Evolutionary conservation across 2,797 vertebrate species (phyloP).

Genomic region (Poeciliopsis gracilis): DNA sequence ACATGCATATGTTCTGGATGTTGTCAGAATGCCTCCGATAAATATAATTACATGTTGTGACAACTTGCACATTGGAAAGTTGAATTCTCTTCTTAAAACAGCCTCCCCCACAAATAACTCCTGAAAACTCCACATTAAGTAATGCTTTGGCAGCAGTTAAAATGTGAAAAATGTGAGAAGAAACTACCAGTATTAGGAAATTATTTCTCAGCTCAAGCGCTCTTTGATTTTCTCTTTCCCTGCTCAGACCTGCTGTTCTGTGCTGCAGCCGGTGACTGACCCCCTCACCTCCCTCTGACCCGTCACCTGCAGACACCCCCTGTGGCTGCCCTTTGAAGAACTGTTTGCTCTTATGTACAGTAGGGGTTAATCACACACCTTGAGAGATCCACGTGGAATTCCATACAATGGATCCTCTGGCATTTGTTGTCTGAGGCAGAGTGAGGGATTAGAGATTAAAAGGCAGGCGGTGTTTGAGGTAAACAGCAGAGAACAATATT

Average conservation of each 20-base stretch:
- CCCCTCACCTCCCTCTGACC: constrained; percentile 74
- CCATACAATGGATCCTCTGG: constrained; percentile 76
- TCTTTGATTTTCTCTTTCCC: constrained; percentile 21
- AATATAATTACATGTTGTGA: neutral
- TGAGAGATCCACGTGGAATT: constrained; percentile 58
- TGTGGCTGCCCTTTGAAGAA: constrained; percentile 69
- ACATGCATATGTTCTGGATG: neutral
- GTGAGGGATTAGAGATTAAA: constrained; percentile 83
- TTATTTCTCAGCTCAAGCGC: neutral
- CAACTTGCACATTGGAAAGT: neutral
- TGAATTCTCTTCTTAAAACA: neutral
- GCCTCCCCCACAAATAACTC: neutral
- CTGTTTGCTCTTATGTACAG: constrained; percentile 78
- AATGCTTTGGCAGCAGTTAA: constrained; percentile 20
- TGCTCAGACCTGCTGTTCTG: constrained; percentile 15
- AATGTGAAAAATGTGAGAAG: constrained; percentile 24
- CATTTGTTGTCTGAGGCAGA: constrained; percentile 74
- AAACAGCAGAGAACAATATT: constrained; percentile 78
- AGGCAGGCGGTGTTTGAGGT: constrained; percentile 66
- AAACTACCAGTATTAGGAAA: constrained; percentile 3
- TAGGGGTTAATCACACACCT: constrained; percentile 81
- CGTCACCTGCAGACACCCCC: constrained; percentile 77
- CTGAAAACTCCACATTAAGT: neutral
- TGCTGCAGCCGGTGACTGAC: constrained; percentile 39
- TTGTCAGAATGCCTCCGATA: neutral